Evolutionary conservation across 2,888 invertebrate genomes (phyloP).

Genomic region (Dorcus hopei): DNA sequence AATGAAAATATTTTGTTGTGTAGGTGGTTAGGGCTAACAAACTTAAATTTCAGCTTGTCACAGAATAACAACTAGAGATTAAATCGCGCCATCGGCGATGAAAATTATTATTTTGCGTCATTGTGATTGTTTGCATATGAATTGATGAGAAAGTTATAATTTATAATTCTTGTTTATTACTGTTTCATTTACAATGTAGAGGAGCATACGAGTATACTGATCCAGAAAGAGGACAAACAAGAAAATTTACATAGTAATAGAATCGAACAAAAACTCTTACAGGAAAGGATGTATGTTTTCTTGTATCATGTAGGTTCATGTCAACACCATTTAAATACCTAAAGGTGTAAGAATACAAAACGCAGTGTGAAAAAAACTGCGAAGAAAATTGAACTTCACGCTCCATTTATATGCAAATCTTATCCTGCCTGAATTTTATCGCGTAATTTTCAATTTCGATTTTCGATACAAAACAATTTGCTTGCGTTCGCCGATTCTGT

Average conservation of each 20-base stretch:
- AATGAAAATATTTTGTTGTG: too few species aligned
- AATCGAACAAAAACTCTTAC: background rate
- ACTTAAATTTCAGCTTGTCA: too few species aligned
- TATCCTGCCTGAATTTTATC: constrained; percentile 23
- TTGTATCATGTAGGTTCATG: background rate
- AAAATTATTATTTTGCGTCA: too few species aligned
- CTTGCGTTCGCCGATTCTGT: constrained; percentile 5
- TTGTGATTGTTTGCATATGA: too few species aligned
- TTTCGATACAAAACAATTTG: constrained; percentile 23
- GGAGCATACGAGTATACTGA: too few species aligned
- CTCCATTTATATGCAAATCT: constrained; percentile 24
- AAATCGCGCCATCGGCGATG: too few species aligned
- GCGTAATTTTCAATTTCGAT: constrained; percentile 25
- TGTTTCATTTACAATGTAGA: too few species aligned
- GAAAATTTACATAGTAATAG: background rate
- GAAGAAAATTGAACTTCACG: constrained; percentile 9
- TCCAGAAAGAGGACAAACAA: background rate
- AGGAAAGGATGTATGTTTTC: background rate
- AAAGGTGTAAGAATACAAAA: background rate
- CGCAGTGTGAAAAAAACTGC: background rate
- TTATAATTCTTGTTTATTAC: too few species aligned
- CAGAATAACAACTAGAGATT: too few species aligned
- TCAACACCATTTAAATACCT: background rate
- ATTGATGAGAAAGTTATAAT: too few species aligned
- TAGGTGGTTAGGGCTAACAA: too few species aligned